Base-by-base conservation (phyloP, 53 echinoderm and acorn worm species). In the Stichopus horrens region DNA sequence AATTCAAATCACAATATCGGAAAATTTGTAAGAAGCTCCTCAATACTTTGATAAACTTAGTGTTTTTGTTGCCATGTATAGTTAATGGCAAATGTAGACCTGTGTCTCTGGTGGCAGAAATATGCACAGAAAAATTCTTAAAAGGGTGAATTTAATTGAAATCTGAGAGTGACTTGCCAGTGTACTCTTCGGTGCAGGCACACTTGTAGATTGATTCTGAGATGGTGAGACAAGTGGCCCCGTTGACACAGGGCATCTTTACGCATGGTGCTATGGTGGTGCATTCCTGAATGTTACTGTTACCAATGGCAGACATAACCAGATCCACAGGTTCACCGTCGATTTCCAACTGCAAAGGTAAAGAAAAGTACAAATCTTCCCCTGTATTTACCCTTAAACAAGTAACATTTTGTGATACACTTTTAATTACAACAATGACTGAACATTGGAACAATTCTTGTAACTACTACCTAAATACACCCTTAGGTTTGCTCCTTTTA, bases 261-360 rank as follows among this genome's bases (percentile, higher is more conserved):
- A 92, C 93, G 87, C 97, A 97, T 0, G 92, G 82, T 19, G 78
- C 53, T 21, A 86, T 90, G 13, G 91, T 94, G 9, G 85, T 82
- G 63, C 98, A 97, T 23, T 97, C 95, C 76, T 90, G 88, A 6
- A 97, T 86, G 87, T 95, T 91, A 8, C 75, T 90, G 83, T 93
- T 95, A 8, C 79, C 88, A 9, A 76, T 88, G 8, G 95, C 90
- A 1, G 90, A 93, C 56, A 74, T 86, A 23, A 95, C 86, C 20
- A 96, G 87, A 63, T 93, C 93, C 52, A 95, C 53, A 7, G 88
- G 86, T 7, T 90, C 85, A 14, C 91, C 97, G 81, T 95, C 91
- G 37, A 97, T 94, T 88, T 93, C 91, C 87, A 97, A 91, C 97
- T 96, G 55, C 16, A 79, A 83, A 59, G 74, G 7, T 59, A 9